Conservation (phyloP, 1,140 invertebrate genomes). For the Anagrus nilaparvatae region DNA sequence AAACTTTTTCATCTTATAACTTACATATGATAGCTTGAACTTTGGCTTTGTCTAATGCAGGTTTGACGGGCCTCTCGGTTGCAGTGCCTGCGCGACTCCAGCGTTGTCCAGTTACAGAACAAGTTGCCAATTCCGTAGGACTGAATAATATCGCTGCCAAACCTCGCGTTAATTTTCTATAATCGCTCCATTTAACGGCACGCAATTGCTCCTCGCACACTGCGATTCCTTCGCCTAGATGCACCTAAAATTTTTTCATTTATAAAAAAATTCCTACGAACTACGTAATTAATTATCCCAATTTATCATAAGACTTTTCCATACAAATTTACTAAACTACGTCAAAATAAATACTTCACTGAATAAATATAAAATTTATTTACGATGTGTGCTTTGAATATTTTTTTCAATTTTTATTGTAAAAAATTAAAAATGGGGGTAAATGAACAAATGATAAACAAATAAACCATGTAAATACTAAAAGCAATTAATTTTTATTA, state of each 20-base stretch:
- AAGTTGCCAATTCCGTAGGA: constrained; percentile 59
- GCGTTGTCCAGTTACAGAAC: constrained; percentile 62
- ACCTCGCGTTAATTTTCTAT: constrained; percentile 58
- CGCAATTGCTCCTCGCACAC: constrained; percentile 58
- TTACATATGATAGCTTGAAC: constrained; percentile 63
- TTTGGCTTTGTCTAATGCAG: constrained; percentile 56
- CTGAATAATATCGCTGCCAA: constrained; percentile 63
- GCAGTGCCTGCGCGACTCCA: constrained; percentile 61
- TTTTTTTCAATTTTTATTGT: no score
- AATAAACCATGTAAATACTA: no score
- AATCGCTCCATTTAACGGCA: constrained; percentile 63
- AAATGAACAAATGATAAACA: no score
- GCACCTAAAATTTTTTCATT: constrained; percentile 47
- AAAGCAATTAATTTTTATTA: no score
- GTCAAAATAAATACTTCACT: no score
- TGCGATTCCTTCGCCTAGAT: constrained; percentile 59
- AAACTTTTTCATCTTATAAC: no score
- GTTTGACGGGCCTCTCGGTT: constrained; percentile 56
- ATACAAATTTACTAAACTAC: neutral
- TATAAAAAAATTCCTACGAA: no score
- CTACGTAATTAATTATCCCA: no score
- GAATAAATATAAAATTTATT: no score
- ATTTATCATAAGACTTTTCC: no score
- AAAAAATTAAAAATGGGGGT: no score
- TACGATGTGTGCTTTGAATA: no score